Percentiles rank a stretch among this genome's conserved stretches.
Conservation (phyloP, 1,140 invertebrate genomes). For the Whitmania pigra region DNA sequence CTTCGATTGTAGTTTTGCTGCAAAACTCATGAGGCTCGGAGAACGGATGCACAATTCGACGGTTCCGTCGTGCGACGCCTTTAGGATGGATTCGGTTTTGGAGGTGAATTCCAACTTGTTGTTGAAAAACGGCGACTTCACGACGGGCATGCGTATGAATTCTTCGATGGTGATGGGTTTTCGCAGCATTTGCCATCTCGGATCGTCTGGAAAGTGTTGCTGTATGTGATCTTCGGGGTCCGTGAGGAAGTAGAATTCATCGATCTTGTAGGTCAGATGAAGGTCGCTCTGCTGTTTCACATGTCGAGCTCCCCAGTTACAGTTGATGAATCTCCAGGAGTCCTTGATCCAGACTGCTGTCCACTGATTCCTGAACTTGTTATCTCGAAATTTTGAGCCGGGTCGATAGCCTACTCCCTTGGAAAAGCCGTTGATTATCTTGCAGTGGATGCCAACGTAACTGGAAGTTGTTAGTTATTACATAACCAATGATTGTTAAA, state of each 20-base stretch:
- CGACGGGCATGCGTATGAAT: conserved; percentile 45
- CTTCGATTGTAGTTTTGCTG: conserved; percentile 24
- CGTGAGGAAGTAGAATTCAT: conserved; percentile 46
- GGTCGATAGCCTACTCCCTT: conserved; percentile 96
- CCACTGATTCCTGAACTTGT: conserved; percentile 36
- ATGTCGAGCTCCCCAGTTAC: conserved; percentile 46
- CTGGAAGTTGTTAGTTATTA: conserved; percentile 46
- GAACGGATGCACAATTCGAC: conserved; percentile 34
- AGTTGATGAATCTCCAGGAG: conserved; percentile 42
- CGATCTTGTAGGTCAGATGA: conserved; percentile 35
- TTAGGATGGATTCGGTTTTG: conserved; percentile 28
- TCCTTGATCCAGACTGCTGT: conserved; percentile 41
- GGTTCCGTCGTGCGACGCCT: conserved; percentile 31
- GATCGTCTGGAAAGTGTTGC: conserved; percentile 47
- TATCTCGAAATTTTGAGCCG: conserved; percentile 80
- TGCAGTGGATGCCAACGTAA: conserved; percentile 93
- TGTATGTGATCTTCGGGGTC: conserved; percentile 48
- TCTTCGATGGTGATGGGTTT: conserved; percentile 44
- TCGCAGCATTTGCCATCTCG: conserved; percentile 47
- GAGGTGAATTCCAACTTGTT: conserved; percentile 18
- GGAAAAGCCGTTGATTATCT: conserved; percentile 97
- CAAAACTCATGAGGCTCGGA: conserved; percentile 27
- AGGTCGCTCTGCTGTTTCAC: conserved; percentile 29
- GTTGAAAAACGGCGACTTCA: conserved; percentile 39
- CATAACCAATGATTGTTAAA: neutral